Evolutionary conservation across 35 echinoderm and acorn worm species (phyloP), one percentile per base, ranked within the genome.

Genomic region (Apostichopus japonicus): DNA sequence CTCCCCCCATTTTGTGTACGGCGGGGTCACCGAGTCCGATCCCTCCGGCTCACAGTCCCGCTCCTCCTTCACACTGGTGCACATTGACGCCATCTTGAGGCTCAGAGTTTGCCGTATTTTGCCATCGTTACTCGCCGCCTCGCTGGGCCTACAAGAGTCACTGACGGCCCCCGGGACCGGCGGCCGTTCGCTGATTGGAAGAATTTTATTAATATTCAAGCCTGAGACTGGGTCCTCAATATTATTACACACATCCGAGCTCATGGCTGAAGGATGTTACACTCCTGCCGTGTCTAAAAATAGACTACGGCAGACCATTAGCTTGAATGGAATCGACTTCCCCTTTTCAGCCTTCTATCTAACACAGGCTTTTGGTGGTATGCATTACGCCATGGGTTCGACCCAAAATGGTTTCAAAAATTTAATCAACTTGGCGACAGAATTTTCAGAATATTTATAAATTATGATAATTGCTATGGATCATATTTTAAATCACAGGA

Each of bases 1-100:
- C 72, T 99, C 97, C 7, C 93, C 94, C 97, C 97, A 99, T 55
- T 95, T 83, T 24, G 97, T 99, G 59, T 99, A 96, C 17, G 97
- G 97, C 9, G 97, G 97, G 15, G 95, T 96, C 8, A 94, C 90
- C 11, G 95, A 94, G 17, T 94, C 97, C 13, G 95, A 96, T 10
- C 97, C 97, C 84, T 99, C 97, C 3, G 97, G 97, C 92, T 99
- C 97, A 90, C 70, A 77, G 19, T 90, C 70, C 70, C 70, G 77
- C 86, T 56, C 86, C 65, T 65, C 86, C 9, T 53, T 90, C 24
- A 33, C 53, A 10, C 71, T 15, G 22, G 54, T 51, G 54, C 79
- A 44, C 54, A 75, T 44, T 0, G 88, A 75, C 14, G 88, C 73
- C 88, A 90, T 90, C 73, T 90, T 90, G 13, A 78, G 70, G 56